phyloP scores from a whole-genome alignment of 2,888 invertebrate genomes.

The Acleris literana region DNA sequence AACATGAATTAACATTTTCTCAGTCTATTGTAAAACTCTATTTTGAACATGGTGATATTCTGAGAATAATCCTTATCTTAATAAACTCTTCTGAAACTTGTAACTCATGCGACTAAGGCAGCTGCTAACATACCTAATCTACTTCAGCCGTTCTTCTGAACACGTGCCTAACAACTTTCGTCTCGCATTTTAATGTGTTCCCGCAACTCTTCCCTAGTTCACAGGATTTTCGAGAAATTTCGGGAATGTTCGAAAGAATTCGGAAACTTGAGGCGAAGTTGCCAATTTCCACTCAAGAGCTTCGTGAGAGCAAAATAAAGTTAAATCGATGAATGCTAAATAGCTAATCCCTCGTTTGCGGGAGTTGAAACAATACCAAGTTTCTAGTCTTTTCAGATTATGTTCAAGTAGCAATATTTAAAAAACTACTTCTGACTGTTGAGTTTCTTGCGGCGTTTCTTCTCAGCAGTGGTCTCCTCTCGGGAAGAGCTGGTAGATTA shows the following conservation, averaged over 20 bases:
- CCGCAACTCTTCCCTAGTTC: slow-evolving; percentile 1
- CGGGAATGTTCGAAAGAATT: slow-evolving; percentile 9
- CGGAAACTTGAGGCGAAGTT: slow-evolving; percentile 4
- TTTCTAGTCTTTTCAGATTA: too few relatives aligned
- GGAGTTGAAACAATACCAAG: too few relatives aligned
- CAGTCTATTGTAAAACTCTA: too few relatives aligned
- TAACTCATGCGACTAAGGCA: background rate
- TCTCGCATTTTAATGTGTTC: slow-evolving; percentile 8
- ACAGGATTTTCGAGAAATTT: background rate
- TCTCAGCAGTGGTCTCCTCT: too few relatives aligned
- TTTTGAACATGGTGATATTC: too few relatives aligned
- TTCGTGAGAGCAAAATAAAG: background rate
- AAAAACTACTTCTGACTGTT: too few relatives aligned
- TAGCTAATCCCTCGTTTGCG: too few relatives aligned
- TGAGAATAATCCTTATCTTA: background rate
- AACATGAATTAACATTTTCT: too few relatives aligned
- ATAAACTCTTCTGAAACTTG: background rate
- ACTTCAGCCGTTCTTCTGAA: slow-evolving; percentile 1
- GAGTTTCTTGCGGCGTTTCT: too few relatives aligned
- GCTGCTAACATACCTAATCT: slow-evolving; percentile 1
- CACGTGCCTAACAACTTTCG: background rate
- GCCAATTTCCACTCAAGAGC: background rate
- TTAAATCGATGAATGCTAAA: background rate
- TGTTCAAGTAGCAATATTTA: too few relatives aligned
- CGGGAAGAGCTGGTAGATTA: too few relatives aligned